Evolutionary conservation across 2,113 vertebrate species (phyloP).

Genomic region (Pituophis catenifer): DNA sequence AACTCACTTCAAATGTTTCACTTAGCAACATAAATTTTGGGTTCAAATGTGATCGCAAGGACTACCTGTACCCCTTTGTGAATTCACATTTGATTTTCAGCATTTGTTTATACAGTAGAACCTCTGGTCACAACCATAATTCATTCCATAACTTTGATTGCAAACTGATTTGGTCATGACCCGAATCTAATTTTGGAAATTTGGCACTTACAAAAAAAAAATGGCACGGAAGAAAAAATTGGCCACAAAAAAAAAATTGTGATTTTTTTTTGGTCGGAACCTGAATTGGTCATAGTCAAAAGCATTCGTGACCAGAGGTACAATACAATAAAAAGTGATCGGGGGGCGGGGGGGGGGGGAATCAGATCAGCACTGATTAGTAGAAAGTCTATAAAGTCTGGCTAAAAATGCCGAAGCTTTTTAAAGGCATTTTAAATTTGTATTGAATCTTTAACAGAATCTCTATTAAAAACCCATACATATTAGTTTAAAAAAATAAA

Average conservation of each 20-base stretch:
- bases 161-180: no score
- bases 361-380: neutral
- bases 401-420: neutral
- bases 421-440: neutral
- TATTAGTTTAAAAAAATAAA: neutral
- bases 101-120: neutral
- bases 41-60: neutral
- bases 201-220: no score
- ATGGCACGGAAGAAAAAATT: no score
- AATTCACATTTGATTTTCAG: neutral
- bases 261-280: no score
- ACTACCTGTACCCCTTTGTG: neutral
- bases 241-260: no score
- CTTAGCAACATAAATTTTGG: neutral
- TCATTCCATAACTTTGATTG: no score
- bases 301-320: no score
- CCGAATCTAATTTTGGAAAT: no score
- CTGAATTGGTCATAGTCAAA: no score
- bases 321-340: neutral
- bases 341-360: rapidly evolving
- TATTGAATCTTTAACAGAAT: neutral
- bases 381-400: neutral
- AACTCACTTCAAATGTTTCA: neutral
- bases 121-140: no score
- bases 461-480: neutral